Evolutionary conservation across 2,113 vertebrate genomes (phyloP).

Genomic region (Syngnathoides biaculeatus): DNA sequence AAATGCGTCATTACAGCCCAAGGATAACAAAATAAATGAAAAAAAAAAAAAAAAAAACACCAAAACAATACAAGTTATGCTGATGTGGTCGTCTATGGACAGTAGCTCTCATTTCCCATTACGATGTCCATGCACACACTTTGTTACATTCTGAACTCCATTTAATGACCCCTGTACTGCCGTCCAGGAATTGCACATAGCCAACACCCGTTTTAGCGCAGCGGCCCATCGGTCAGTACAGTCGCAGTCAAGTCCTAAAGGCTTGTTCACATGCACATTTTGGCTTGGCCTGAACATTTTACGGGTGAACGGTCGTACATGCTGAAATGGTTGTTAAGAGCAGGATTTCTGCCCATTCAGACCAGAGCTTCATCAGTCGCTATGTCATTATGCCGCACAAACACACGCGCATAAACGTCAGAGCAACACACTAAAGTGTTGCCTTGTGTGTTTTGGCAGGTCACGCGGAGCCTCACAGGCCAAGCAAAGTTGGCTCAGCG

Average conservation of each 20-base stretch:
- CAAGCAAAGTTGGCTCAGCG: conserved; percentile 34
- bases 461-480: conserved; percentile 43
- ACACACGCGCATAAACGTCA: conserved; percentile 20
- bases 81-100: background rate
- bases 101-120: background rate
- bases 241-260: conserved; percentile 30
- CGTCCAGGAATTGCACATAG: background rate
- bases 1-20: background rate
- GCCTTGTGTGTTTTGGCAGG: conserved; percentile 64
- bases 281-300: conserved; percentile 38
- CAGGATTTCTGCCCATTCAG: conserved; percentile 47
- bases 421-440: conserved; percentile 44
- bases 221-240: background rate
- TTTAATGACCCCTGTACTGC: background rate
- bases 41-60: too few relatives aligned
- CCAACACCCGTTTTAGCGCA: background rate
- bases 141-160: background rate
- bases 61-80: background rate
- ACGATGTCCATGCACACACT: background rate
- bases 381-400: conserved; percentile 45
- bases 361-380: conserved; percentile 49
- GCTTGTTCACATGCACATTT: conserved; percentile 8
- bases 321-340: conserved; percentile 60
- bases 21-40: too few relatives aligned
- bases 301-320: conserved; percentile 51